phyloP scores from a whole-genome alignment of 2,797 vertebrate species.

The Poeciliopsis gracilis region DNA sequence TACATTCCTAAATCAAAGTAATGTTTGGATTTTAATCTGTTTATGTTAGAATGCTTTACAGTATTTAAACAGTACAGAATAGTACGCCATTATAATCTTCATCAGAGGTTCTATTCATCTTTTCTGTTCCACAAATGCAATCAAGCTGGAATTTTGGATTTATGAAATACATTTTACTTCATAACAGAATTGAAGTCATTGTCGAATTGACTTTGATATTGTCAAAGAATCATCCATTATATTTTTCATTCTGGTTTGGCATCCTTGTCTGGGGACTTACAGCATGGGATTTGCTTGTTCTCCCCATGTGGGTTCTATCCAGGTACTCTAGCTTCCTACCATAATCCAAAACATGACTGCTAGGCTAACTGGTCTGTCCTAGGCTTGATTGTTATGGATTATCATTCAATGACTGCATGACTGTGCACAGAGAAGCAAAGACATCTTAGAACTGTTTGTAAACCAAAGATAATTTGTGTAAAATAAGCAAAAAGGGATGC shows the following conservation, averaged over 20 bases:
- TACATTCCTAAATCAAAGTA: background rate
- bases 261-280: background rate
- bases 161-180: background rate
- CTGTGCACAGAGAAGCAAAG: background rate
- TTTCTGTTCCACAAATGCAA: background rate
- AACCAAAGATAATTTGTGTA: background rate
- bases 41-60: background rate
- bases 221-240: background rate
- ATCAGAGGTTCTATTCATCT: background rate
- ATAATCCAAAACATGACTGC: background rate
- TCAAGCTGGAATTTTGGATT: background rate
- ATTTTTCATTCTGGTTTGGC: background rate
- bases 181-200: background rate
- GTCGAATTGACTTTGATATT: background rate
- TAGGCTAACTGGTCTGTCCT: background rate
- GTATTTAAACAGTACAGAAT: background rate
- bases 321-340: background rate
- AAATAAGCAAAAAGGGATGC: background rate
- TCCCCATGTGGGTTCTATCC: background rate
- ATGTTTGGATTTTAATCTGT: background rate
- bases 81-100: background rate
- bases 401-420: background rate
- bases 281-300: background rate
- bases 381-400: background rate
- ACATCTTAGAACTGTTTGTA: background rate